Evolutionary conservation across 1,140 invertebrate species (phyloP).

Genomic region (Heterodera carotae): DNA sequence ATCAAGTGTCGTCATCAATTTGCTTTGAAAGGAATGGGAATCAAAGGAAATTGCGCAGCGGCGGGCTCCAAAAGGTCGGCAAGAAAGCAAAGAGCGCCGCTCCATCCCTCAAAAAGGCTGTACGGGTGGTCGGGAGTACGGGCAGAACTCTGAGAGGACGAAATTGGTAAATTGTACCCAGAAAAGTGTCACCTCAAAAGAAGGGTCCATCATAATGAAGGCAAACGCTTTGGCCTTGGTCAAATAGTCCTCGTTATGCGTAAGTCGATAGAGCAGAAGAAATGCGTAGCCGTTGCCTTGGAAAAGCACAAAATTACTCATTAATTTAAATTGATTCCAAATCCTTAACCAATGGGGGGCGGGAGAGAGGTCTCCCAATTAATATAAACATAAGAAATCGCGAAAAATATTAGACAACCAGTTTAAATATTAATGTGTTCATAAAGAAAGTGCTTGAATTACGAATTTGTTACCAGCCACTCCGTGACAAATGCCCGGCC

Average conservation of each 20-base stretch:
- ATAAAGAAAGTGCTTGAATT: too few species aligned
- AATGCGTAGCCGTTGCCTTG: constrained; percentile 36
- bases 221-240: constrained; percentile 73
- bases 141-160: constrained; percentile 38
- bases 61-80: constrained; percentile 76
- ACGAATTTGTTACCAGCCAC: constrained; percentile 30
- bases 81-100: constrained; percentile 81
- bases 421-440: too few species aligned
- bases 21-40: constrained; percentile 63
- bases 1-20: too few species aligned
- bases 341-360: too few species aligned
- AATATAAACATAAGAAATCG: too few species aligned
- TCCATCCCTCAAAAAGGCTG: constrained; percentile 82
- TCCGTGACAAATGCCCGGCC: constrained; percentile 42
- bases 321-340: too few species aligned
- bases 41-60: constrained; percentile 81
- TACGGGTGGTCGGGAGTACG: constrained; percentile 79
- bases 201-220: constrained; percentile 73
- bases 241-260: constrained; percentile 33
- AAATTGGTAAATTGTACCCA: too few species aligned
- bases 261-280: constrained; percentile 34
- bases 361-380: too few species aligned
- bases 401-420: too few species aligned
- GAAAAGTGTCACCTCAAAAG: not conserved
- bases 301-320: too few species aligned